Evolutionary conservation across 1,140 invertebrate genomes (phyloP).

Genomic region (Drosophila mojavensis): DNA sequence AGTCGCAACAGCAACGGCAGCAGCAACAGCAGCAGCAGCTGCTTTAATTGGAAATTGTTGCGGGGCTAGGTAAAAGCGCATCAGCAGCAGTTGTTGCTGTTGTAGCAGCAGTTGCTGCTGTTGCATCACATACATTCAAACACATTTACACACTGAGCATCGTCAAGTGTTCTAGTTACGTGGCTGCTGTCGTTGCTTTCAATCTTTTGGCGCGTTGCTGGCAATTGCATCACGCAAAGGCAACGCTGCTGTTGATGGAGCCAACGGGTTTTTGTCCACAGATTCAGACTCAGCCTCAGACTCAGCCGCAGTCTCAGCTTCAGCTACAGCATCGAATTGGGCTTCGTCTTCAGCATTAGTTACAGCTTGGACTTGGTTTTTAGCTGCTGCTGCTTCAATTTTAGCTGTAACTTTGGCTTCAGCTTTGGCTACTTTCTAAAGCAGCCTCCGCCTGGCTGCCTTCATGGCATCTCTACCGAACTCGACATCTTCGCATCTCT

Average conservation of each 20-base stretch:
- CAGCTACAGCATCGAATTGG: not conserved
- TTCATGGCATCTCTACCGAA: conserved; percentile 18
- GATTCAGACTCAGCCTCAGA: conserved; percentile 10
- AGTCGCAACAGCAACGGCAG: conserved; percentile 48
- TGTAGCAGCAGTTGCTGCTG: conserved; percentile 7
- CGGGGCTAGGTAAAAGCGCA: conserved; percentile 43
- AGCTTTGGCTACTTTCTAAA: conserved; percentile 75
- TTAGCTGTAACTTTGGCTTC: conserved; percentile 49
- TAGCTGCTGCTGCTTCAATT: conserved; percentile 1
- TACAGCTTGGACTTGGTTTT: not conserved
- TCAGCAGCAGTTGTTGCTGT: conserved; percentile 25
- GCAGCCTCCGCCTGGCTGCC: conserved; percentile 28
- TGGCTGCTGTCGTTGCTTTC: conserved; percentile 78
- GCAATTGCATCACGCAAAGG: conserved; percentile 80
- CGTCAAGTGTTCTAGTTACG: conserved; percentile 82
- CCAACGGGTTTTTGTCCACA: conserved; percentile 62
- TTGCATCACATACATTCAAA: conserved; percentile 42
- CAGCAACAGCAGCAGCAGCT: conserved; percentile 45
- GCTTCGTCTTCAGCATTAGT: conserved; percentile 19
- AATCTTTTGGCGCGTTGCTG: conserved; percentile 77
- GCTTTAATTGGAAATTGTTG: conserved; percentile 67
- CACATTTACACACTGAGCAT: conserved; percentile 34
- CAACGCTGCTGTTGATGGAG: conserved; percentile 33
- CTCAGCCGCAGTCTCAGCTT: too few relatives aligned
- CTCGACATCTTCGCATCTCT: conserved; percentile 23